These are phyloP conservation scores for Drosophila pruinosa DNA, from an alignment of 1,140 invertebrate genomes.

Conservation along the genomic window DNA sequence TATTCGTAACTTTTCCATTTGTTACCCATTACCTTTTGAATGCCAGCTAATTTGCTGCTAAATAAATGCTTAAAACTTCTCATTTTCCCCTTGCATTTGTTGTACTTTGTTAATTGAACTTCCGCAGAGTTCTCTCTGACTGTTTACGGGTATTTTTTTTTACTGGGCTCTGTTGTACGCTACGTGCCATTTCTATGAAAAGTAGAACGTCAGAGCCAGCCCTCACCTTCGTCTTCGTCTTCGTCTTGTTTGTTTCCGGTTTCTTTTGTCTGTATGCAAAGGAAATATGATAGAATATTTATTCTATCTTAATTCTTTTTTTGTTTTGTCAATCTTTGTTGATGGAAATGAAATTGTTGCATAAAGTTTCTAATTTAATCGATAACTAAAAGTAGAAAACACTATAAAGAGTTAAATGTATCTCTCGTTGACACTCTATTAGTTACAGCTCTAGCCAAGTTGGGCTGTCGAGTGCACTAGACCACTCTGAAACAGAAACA, in stretches of 20 bases:
- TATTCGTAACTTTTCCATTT: background rate
- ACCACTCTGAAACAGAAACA: background rate
- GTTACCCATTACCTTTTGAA: background rate
- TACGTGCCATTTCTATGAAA: slow-evolving; percentile 21
- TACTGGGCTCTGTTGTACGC: slow-evolving; percentile 26
- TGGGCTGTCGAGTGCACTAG: slow-evolving; percentile 24
- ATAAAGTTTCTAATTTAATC: too few relatives aligned
- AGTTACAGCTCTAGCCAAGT: background rate
- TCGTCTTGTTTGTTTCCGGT: slow-evolving; percentile 44
- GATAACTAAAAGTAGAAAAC: background rate
- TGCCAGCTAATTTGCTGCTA: background rate
- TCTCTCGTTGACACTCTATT: background rate
- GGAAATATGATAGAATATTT: slow-evolving; percentile 2
- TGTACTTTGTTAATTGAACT: slow-evolving; percentile 52
- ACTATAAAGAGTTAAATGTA: background rate
- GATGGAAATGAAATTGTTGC: background rate
- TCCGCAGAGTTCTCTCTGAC: slow-evolving; percentile 49
- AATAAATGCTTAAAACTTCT: slow-evolving; percentile 1
- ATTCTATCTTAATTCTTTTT: too few relatives aligned
- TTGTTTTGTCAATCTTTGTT: too few relatives aligned
- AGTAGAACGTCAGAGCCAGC: slow-evolving; percentile 34
- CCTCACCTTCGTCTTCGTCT: slow-evolving; percentile 65
- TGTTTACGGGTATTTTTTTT: slow-evolving; percentile 6
- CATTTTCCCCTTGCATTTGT: background rate
- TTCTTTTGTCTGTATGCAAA: slow-evolving; percentile 32